A percentile compares a stretch with the other conserved stretches of the same genome.
These are phyloP conservation scores for Cryptomyrus ogoouensis DNA, from an alignment of 2,113 vertebrate species.

Conservation along the genomic window DNA sequence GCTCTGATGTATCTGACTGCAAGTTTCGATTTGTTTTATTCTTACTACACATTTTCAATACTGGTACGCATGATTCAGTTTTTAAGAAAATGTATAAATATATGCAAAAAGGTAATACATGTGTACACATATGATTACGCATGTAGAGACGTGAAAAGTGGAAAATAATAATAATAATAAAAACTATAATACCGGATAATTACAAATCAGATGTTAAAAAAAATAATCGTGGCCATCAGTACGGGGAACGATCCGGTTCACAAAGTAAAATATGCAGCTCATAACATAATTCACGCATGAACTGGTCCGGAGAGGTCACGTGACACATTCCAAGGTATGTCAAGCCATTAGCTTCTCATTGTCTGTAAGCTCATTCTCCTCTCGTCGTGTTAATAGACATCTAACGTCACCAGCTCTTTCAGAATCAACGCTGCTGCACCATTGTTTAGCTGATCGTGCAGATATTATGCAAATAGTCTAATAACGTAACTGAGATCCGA, in stretches of 20 bases:
- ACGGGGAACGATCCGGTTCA: background rate
- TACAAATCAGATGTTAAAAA: background rate
- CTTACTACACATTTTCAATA: background rate
- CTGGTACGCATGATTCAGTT: background rate
- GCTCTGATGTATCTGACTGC: background rate
- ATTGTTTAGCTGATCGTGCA: background rate
- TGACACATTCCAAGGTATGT: slow-evolving; percentile 5
- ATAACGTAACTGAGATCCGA: background rate
- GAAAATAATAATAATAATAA: background rate
- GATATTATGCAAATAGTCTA: background rate
- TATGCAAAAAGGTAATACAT: background rate
- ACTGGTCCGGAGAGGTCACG: background rate
- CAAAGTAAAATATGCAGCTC: background rate
- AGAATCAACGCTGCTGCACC: background rate
- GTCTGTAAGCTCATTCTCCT: background rate
- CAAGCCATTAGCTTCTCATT: background rate
- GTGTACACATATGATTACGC: background rate
- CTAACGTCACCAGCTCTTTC: slow-evolving; percentile 5
- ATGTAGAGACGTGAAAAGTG: background rate
- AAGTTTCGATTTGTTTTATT: background rate
- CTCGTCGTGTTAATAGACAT: slow-evolving; percentile 17
- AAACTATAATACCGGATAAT: background rate
- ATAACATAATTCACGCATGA: background rate
- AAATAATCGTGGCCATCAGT: background rate
- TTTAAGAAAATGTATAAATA: background rate